These are phyloP conservation scores for Chaenodraco wilsoni DNA, from an alignment of 2,797 vertebrate species.

Conservation along the genomic window DNA sequence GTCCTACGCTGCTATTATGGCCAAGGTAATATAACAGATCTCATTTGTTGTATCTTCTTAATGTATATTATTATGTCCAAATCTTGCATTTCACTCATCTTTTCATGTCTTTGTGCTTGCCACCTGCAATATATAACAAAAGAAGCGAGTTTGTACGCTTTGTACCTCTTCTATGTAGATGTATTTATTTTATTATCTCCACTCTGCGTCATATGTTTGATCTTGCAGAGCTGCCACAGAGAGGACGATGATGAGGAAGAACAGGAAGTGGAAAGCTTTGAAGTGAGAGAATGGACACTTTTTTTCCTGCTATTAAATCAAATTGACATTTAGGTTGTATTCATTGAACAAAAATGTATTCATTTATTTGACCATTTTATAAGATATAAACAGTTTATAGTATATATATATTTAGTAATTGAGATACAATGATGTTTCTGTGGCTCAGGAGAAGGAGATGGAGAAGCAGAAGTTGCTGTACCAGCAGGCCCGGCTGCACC, in stretches of 20 bases:
- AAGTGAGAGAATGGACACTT: slow-evolving; percentile 83
- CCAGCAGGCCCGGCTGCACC: slow-evolving; percentile 93
- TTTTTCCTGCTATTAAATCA: slow-evolving; percentile 7
- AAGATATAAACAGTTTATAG: too few relatives aligned
- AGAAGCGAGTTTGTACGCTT: background rate
- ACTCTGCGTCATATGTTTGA: slow-evolving; percentile 6
- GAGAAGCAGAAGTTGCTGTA: slow-evolving; percentile 95
- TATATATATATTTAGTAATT: background rate
- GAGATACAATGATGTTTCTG: slow-evolving; percentile 5
- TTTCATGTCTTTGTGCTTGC: background rate
- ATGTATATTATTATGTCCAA: background rate
- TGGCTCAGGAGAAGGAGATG: slow-evolving; percentile 93
- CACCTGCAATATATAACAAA: background rate
- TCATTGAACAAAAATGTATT: background rate
- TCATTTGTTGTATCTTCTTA: background rate
- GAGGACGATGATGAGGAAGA: slow-evolving; percentile 83
- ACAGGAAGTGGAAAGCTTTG: slow-evolving; percentile 93
- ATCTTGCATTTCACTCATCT: background rate
- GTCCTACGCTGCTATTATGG: slow-evolving; percentile 93
- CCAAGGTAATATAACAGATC: slow-evolving; percentile 85
- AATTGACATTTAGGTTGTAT: background rate
- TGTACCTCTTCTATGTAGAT: slow-evolving; percentile 1
- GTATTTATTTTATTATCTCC: background rate
- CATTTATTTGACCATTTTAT: background rate
- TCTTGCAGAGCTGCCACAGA: slow-evolving; percentile 90